Evolutionary conservation across 2,797 vertebrate genomes (phyloP).

Genomic region (Linurgus olivaceus): DNA sequence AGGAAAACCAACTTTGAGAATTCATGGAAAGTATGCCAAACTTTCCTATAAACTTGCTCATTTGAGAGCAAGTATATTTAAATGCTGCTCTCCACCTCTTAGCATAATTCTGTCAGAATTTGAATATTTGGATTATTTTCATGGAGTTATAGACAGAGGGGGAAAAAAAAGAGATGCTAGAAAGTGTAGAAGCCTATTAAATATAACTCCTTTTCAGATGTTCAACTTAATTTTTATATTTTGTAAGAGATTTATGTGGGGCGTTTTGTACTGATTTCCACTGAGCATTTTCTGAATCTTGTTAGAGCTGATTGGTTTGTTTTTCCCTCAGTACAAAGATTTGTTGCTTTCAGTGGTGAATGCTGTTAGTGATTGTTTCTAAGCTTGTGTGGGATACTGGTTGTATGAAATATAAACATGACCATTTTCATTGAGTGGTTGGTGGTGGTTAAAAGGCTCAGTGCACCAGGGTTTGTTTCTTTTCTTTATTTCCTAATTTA

Average conservation of each 20-base stretch:
- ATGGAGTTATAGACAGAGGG: not conserved
- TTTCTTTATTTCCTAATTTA: not conserved
- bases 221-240: not conserved
- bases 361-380: not conserved
- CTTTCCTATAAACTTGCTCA: not conserved
- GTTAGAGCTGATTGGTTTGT: not conserved
- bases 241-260: not conserved
- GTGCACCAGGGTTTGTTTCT: not conserved
- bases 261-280: not conserved
- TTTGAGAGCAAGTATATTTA: not conserved
- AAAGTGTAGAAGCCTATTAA: not conserved
- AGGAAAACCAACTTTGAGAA: not conserved
- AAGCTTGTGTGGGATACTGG: not conserved
- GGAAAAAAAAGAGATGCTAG: fast-evolving
- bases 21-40: not conserved
- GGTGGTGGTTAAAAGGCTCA: not conserved
- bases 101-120: not conserved
- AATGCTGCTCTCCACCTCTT: not conserved
- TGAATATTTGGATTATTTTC: not conserved
- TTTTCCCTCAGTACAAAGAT: not conserved
- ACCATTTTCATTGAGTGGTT: not conserved
- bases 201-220: not conserved
- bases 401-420: not conserved
- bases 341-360: not conserved
- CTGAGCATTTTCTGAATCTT: not conserved